A percentile compares a stretch with the other conserved stretches of the same genome.
Conservation (phyloP, 2,113 vertebrate genomes). For the Varanus komodoensis region DNA sequence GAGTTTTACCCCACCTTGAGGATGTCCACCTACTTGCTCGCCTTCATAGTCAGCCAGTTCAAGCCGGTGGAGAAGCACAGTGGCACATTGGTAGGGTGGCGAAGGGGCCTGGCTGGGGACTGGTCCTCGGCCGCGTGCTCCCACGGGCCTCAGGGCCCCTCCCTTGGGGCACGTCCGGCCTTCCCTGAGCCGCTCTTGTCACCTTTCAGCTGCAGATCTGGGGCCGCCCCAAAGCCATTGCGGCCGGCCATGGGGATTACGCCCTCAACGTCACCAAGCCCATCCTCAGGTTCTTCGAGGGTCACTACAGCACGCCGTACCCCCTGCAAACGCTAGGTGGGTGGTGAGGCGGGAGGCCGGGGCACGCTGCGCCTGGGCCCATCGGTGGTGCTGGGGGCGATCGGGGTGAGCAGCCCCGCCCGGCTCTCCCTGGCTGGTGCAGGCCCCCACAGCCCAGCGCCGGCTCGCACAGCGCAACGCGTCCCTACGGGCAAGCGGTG, state of each 20-base stretch:
- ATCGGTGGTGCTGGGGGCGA: neutral
- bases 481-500: too few relatives aligned
- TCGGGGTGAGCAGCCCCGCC: too few relatives aligned
- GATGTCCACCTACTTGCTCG: conserved; percentile 93
- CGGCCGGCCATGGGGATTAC: conserved; percentile 71
- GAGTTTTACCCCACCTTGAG: conserved; percentile 77
- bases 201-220: conserved; percentile 88
- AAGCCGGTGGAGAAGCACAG: accelerated
- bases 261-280: conserved; percentile 79
- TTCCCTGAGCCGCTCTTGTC: accelerated
- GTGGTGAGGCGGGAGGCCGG: neutral
- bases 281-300: conserved; percentile 83
- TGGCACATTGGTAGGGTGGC: conserved; percentile 68
- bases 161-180: neutral
- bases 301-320: conserved; percentile 78
- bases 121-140: too few relatives aligned
- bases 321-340: conserved; percentile 89
- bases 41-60: conserved; percentile 87
- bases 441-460: neutral
- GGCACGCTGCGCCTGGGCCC: too few relatives aligned
- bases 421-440: neutral
- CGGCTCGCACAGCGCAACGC: too few relatives aligned
- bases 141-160: too few relatives aligned
- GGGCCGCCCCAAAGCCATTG: conserved; percentile 83
- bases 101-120: neutral